A percentile compares a stretch with the other conserved stretches of the same genome.
phyloP scores from a whole-genome alignment of 2,113 vertebrate genomes.

The Varanus komodoensis region DNA sequence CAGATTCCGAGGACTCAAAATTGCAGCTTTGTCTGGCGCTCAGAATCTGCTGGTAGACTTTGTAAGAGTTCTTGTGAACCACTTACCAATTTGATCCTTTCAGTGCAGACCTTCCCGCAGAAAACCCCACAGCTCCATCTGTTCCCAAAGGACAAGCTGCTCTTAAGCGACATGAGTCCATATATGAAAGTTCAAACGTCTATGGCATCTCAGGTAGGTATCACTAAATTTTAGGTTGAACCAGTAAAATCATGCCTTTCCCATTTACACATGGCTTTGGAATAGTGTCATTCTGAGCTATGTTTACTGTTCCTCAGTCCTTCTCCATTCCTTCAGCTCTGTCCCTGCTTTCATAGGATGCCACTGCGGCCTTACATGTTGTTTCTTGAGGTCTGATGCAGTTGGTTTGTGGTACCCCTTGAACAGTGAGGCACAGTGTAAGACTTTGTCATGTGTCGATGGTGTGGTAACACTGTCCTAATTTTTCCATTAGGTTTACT shows the following conservation, averaged over 20 bases:
- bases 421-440: not conserved
- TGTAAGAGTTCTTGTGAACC: not conserved
- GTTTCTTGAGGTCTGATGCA: not conserved
- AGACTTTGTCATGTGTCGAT: not conserved
- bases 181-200: conserved; percentile 75
- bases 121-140: not conserved
- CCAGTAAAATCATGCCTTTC: not conserved
- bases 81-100: not conserved
- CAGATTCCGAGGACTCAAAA: not conserved
- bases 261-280: not conserved
- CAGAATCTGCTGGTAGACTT: not conserved
- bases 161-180: conserved; percentile 69
- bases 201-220: conserved; percentile 84
- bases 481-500: not conserved
- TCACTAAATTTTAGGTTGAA: not conserved
- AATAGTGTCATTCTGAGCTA: not conserved
- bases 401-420: not conserved
- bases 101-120: conserved; percentile 23
- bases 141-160: conserved; percentile 12
- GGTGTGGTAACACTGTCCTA: not conserved
- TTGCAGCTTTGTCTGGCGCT: not conserved
- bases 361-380: not conserved
- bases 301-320: no score
- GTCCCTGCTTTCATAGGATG: not conserved
- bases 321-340: not conserved